These are phyloP conservation scores for Drosophila diplacantha DNA, from an alignment of 2,888 invertebrate species.

Conservation along the genomic window DNA sequence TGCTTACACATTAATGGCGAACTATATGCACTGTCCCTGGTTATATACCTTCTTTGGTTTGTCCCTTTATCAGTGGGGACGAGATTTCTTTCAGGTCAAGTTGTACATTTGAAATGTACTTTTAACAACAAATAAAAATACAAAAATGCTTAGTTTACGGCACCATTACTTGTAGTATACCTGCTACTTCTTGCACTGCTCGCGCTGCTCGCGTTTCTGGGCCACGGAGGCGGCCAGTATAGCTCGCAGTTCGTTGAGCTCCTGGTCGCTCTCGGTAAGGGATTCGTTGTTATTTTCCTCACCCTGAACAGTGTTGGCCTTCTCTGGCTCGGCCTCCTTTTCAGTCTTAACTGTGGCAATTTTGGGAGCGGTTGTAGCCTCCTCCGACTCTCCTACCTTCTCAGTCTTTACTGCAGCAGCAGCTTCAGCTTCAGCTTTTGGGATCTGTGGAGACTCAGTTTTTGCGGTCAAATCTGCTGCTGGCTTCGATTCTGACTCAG, in stretches of 20 bases:
- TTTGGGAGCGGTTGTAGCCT: background rate
- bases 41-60: background rate
- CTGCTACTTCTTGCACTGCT: background rate
- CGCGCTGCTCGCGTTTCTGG: background rate
- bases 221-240: background rate
- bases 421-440: background rate
- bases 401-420: background rate
- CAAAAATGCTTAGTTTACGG: background rate
- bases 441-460: background rate
- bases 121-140: background rate
- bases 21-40: background rate
- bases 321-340: background rate
- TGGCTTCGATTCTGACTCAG: background rate
- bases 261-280: constrained; percentile 3
- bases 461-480: background rate
- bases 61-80: background rate
- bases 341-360: background rate
- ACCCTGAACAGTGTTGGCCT: background rate
- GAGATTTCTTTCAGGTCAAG: background rate
- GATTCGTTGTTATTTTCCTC: background rate
- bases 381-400: background rate
- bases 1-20: background rate
- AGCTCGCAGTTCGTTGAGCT: background rate
- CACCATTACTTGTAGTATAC: background rate
- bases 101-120: constrained; percentile 1